Evolutionary conservation across 2,888 invertebrate genomes (phyloP).

Genomic region (Pseudanteris insignis): DNA sequence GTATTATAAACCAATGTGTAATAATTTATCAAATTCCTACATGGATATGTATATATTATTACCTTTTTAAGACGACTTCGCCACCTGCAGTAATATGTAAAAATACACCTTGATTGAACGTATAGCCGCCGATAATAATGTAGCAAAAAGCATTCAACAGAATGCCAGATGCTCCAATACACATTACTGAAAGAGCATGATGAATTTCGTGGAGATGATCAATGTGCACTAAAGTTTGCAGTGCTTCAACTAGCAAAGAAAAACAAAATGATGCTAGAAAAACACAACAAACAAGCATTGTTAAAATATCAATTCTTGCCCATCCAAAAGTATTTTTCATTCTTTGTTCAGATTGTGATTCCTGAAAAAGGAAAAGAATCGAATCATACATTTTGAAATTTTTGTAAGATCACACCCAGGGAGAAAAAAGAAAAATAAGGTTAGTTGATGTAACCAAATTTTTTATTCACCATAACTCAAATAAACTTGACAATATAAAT

Average conservation of each 20-base stretch:
- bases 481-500: too few species aligned
- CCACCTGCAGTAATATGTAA: constrained; percentile 73
- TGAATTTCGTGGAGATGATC: constrained; percentile 78
- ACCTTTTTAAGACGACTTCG: constrained; percentile 70
- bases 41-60: not conserved
- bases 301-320: constrained; percentile 89
- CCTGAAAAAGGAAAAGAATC: too few species aligned
- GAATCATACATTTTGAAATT: not conserved
- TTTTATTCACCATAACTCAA: too few species aligned
- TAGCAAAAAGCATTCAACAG: constrained; percentile 81
- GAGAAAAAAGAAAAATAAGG: too few species aligned
- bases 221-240: constrained; percentile 82
- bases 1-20: too few species aligned
- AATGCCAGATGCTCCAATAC: constrained; percentile 76
- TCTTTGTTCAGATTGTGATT: constrained; percentile 71
- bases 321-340: constrained; percentile 91
- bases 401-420: too few species aligned
- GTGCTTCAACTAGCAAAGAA: constrained; percentile 81
- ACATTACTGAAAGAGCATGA: constrained; percentile 78
- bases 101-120: constrained; percentile 77
- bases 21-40: too few species aligned
- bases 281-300: constrained; percentile 82
- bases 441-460: too few species aligned
- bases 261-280: constrained; percentile 85
- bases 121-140: constrained; percentile 82